Base-by-base conservation (phyloP, 2,113 vertebrate genomes). In the Maccullochella peelii region DNA sequence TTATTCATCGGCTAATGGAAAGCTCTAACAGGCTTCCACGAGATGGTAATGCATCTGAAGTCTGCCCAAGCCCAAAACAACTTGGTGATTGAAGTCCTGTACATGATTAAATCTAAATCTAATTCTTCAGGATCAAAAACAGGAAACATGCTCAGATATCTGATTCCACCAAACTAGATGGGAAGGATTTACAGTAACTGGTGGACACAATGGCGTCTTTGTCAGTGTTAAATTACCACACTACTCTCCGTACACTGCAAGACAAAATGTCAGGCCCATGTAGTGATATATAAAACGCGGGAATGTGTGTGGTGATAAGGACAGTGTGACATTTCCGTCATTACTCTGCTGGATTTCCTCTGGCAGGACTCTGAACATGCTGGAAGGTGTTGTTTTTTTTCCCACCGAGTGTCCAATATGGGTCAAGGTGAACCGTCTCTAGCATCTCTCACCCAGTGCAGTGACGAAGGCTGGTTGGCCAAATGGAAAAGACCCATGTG, bases 401-500 rank as follows among this genome's bases (percentile, higher is more conserved):
- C 50, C 6, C 25, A 14, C 16, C 3, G 33, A 33, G n/a, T 0
- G 44, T 67, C 66, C n/a, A 25, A 86, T 73, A 0, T 82, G 80
- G 84, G 79, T 89, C 84, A 90, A 92, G 84, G 88, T 83, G 86
- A 84, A 59, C 33, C 47, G 3, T 58, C 21, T 84, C 40, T n/a
- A 7, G 8, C 27, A 14, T n/a, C 9, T 27, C 42, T 52, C 38
- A 33, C 58, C 33, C 44, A 1, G 0, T 0, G n/a, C 55, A 33
- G 61, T 8, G 44, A 76, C 15, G n/a, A 5, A 42, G 63, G 40
- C 57, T 14, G 50, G 30, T n/a, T 15, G 62, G 79, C n/a, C 5
- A 1, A 47, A 52, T 42, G 49, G 33, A 9, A 8, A 69, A 78
- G 73, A 36, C 69, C 38, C 40, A 1, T 65, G 5, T 75, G 88